These are phyloP conservation scores for Drosophila suzukii DNA, from an alignment of 1,140 invertebrate genomes.

Conservation along the genomic window DNA sequence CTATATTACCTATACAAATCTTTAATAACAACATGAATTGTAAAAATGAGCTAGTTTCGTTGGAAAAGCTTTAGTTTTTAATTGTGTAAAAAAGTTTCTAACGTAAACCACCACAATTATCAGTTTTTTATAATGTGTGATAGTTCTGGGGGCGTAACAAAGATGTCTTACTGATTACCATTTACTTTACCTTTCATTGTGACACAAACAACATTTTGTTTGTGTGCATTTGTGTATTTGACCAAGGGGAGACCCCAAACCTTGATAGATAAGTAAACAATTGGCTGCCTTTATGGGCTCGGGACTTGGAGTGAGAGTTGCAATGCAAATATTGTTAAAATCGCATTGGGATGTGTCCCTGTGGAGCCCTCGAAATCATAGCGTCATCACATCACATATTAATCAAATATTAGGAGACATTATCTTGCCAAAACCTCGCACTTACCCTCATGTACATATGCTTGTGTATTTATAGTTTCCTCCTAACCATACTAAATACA, in stretches of 20 bases:
- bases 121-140: not conserved
- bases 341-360: not conserved
- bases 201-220: constrained; percentile 2
- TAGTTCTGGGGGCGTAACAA: not conserved
- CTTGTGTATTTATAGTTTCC: constrained; percentile 50
- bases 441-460: constrained; percentile 43
- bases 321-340: not conserved
- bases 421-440: constrained; percentile 18
- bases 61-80: not conserved
- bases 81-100: not conserved
- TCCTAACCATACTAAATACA: constrained; percentile 44
- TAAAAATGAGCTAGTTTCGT: not conserved
- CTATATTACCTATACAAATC: not conserved
- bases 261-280: constrained; percentile 11
- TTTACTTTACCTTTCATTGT: constrained; percentile 8
- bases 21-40: not conserved
- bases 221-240: constrained; percentile 10
- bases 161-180: not conserved
- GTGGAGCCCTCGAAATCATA: not conserved
- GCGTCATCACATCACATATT: constrained; percentile 10
- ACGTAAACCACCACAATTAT: not conserved
- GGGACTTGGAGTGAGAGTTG: not conserved
- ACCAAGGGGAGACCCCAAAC: not conserved
- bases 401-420: not conserved
- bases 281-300: constrained; percentile 8